phyloP scores from a whole-genome alignment of 2,888 invertebrate genomes.

The Patella pellucida region DNA sequence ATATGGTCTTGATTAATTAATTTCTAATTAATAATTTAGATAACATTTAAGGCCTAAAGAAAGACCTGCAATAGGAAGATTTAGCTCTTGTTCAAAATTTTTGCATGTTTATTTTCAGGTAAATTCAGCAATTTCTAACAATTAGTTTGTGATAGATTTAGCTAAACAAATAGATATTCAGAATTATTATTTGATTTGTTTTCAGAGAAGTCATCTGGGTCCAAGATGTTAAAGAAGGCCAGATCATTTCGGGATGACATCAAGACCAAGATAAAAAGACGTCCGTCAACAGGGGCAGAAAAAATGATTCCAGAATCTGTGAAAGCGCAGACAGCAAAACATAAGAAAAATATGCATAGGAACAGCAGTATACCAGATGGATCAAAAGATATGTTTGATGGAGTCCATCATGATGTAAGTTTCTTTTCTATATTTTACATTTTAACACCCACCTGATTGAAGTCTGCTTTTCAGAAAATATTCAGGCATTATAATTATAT shows the following conservation, averaged over 20 bases:
- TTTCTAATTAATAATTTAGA: too few relatives aligned
- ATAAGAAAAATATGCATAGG: slow-evolving; percentile 13
- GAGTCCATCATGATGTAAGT: neutral
- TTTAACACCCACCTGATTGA: too few relatives aligned
- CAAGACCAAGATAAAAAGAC: slow-evolving; percentile 54
- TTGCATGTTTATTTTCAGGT: too few relatives aligned
- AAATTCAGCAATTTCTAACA: too few relatives aligned
- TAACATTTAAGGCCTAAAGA: too few relatives aligned
- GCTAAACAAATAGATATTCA: neutral
- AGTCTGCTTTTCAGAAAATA: too few relatives aligned
- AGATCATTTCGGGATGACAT: slow-evolving; percentile 62
- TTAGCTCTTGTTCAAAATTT: too few relatives aligned
- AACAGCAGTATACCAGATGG: slow-evolving; percentile 30
- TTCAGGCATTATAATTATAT: too few relatives aligned
- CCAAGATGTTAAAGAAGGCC: slow-evolving; percentile 64
- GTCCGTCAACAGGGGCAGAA: slow-evolving; percentile 56
- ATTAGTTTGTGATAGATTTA: too few relatives aligned
- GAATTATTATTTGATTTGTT: slow-evolving; percentile 16
- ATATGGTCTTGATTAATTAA: too few relatives aligned
- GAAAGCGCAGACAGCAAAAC: slow-evolving; percentile 33
- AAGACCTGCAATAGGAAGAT: too few relatives aligned
- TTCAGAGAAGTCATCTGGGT: slow-evolving; percentile 58
- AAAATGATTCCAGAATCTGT: slow-evolving; percentile 43
- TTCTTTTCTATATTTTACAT: neutral
- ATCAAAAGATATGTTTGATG: slow-evolving; percentile 27